phyloP scores from a whole-genome alignment of 2,888 invertebrate species.

The Nyleta sp. region DNA sequence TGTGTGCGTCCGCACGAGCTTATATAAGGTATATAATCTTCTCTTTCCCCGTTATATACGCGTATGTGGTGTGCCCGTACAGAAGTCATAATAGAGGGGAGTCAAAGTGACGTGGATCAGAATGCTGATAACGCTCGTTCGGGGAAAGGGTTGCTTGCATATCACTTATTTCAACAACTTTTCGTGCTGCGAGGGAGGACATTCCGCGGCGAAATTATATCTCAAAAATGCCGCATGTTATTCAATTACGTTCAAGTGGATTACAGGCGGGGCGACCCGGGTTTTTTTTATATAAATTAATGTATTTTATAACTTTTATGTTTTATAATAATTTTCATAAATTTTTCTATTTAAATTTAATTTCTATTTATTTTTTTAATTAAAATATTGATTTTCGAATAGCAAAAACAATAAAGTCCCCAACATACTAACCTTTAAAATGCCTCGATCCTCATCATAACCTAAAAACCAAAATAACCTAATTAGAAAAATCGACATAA shows the following conservation, averaged over 20 bases:
- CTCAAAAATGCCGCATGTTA: neutral
- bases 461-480: too few species aligned
- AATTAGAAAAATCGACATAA: too few species aligned
- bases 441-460: too few species aligned
- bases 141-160: slow-evolving; percentile 28
- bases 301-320: too few species aligned
- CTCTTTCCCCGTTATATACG: slow-evolving; percentile 38
- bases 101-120: slow-evolving; percentile 42
- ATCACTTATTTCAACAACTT: slow-evolving; percentile 49
- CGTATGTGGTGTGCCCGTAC: slow-evolving; percentile 24
- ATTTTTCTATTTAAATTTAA: too few species aligned
- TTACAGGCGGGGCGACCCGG: neutral
- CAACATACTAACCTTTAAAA: too few species aligned
- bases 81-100: slow-evolving; percentile 48
- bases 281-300: neutral
- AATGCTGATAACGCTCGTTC: slow-evolving; percentile 49
- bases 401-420: too few species aligned
- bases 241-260: slow-evolving; percentile 1
- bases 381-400: too few species aligned
- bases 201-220: slow-evolving; percentile 20
- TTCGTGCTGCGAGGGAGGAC: slow-evolving; percentile 11
- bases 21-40: slow-evolving; percentile 48
- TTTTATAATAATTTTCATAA: too few species aligned
- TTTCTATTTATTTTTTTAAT: too few species aligned
- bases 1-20: slow-evolving; percentile 28